Evolutionary conservation across 2,797 vertebrate genomes (phyloP).

Genomic region (Presbytis comata): DNA sequence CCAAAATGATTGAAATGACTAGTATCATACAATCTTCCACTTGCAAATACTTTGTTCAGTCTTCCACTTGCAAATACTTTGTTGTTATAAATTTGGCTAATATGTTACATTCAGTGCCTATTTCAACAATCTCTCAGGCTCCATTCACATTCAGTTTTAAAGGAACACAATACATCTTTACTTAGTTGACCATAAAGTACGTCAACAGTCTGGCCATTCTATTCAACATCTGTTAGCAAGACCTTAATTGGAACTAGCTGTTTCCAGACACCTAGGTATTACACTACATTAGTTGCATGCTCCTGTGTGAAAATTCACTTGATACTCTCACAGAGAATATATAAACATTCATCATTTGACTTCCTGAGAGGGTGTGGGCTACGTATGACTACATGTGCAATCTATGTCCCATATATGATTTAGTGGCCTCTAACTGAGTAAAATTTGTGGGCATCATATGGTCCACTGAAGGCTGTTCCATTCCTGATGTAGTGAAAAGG

Average conservation of each 20-base stretch:
- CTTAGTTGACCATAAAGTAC: background rate
- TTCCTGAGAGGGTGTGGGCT: background rate
- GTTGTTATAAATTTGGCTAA: background rate
- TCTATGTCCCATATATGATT: background rate
- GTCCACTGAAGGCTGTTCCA: background rate
- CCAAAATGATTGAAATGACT: background rate
- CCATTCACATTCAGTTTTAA: background rate
- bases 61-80: background rate
- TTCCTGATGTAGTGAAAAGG: background rate
- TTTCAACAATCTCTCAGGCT: background rate
- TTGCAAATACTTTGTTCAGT: too few species aligned
- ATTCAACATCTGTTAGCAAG: background rate
- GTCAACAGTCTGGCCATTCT: background rate
- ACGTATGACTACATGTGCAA: background rate
- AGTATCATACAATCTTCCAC: background rate
- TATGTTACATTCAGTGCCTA: too few species aligned
- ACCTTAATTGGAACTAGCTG: background rate
- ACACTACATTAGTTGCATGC: background rate
- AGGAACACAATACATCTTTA: background rate
- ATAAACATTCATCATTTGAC: background rate
- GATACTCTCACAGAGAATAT: background rate
- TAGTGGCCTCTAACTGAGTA: background rate
- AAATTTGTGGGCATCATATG: background rate
- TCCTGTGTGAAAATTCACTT: background rate
- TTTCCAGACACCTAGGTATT: background rate